These are phyloP conservation scores for Drosophila mojavensis DNA, from an alignment of 1,140 invertebrate genomes.

Conservation along the genomic window DNA sequence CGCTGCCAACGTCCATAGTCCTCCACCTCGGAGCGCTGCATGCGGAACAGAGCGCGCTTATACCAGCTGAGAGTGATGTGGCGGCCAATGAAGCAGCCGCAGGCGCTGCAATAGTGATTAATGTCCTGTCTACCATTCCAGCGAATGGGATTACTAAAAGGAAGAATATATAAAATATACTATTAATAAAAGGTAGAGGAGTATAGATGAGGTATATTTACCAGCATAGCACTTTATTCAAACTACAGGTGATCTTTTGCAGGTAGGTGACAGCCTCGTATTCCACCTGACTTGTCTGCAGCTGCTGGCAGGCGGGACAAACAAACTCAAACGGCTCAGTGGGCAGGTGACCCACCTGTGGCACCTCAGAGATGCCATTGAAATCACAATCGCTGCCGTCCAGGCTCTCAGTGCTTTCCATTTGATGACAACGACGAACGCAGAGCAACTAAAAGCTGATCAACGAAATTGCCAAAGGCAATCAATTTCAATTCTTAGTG, in stretches of 20 bases:
- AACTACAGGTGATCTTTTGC: constrained; percentile 56
- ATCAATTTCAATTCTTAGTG: neutral
- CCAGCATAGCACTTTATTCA: constrained; percentile 75
- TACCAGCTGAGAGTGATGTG: constrained; percentile 78
- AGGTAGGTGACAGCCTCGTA: constrained; percentile 63
- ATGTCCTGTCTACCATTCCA: constrained; percentile 72
- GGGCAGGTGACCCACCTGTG: constrained; percentile 70
- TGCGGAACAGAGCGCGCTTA: constrained; percentile 70
- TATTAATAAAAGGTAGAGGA: neutral
- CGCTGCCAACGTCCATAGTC: constrained; percentile 66
- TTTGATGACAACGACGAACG: constrained; percentile 48
- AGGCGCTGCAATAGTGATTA: constrained; percentile 77
- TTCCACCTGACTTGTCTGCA: constrained; percentile 54
- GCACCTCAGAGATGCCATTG: constrained; percentile 57
- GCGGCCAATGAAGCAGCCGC: constrained; percentile 79
- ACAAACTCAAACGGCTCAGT: constrained; percentile 62
- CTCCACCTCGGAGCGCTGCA: constrained; percentile 71
- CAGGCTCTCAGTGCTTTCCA: constrained; percentile 72
- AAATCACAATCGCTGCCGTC: constrained; percentile 62
- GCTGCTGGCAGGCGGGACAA: constrained; percentile 71
- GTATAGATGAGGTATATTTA: constrained; percentile 22
- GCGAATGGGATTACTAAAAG: constrained; percentile 64
- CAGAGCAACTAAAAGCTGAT: constrained; percentile 46
- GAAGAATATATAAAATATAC: neutral
- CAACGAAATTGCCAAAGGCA: constrained; percentile 12